phyloP scores from a whole-genome alignment of 2,797 vertebrate species.

The Rallus crepitans region DNA sequence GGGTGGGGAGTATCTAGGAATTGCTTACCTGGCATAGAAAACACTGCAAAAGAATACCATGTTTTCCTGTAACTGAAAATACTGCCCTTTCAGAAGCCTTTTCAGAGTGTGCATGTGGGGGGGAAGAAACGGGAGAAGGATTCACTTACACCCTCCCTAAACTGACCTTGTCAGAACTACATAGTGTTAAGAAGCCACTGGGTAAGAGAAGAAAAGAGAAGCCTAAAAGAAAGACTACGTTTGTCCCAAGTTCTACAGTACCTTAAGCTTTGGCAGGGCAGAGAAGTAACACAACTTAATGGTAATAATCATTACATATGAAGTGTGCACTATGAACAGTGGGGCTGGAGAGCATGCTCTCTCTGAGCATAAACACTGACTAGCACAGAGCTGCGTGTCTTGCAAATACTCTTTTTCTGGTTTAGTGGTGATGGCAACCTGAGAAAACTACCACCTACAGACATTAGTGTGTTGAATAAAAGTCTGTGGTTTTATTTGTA shows the following conservation, averaged over 20 bases:
- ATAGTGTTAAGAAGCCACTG: background rate
- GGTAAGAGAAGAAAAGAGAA: background rate
- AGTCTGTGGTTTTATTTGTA: too few relatives aligned
- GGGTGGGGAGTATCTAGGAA: background rate
- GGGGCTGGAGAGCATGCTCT: background rate
- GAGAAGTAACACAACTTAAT: background rate
- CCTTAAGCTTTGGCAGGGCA: background rate
- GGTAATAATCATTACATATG: background rate
- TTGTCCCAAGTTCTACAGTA: background rate
- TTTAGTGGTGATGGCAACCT: background rate
- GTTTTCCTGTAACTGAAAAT: background rate
- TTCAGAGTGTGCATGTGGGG: rapidly evolving
- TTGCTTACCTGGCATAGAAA: background rate
- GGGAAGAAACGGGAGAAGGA: background rate
- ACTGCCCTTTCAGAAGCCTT: background rate
- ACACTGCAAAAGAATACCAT: background rate
- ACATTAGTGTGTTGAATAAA: background rate
- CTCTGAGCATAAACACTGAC: background rate
- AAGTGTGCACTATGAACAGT: background rate
- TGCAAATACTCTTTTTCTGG: background rate
- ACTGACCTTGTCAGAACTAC: background rate
- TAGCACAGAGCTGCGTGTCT: background rate
- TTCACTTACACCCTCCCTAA: background rate
- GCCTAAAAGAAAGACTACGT: background rate
- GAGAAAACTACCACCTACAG: background rate